Percentiles rank a stretch among this genome's conserved stretches.
phyloP scores from a whole-genome alignment of 2,797 vertebrate species.

The Serranus cabrilla region DNA sequence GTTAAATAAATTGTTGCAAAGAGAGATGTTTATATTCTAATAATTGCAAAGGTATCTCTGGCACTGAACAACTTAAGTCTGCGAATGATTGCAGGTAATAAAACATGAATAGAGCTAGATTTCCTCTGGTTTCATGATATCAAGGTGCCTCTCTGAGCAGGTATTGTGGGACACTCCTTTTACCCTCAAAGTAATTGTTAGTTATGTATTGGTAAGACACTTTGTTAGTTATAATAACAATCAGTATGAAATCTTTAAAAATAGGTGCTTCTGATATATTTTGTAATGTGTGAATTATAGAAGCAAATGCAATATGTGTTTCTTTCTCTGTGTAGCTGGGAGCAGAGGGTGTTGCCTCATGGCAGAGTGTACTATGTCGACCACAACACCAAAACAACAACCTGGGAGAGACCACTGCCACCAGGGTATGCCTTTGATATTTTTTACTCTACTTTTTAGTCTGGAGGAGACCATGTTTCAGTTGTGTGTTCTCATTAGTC shows the following conservation, averaged over 20 bases:
- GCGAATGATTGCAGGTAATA: conserved; percentile 12
- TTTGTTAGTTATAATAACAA: background rate
- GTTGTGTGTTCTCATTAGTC: no score
- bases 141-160: conserved; percentile 1
- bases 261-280: background rate
- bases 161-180: background rate
- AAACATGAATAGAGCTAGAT: background rate
- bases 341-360: conserved; percentile 94
- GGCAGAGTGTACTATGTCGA: conserved; percentile 98
- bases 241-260: background rate
- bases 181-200: background rate
- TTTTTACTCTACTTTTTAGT: background rate
- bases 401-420: conserved; percentile 98
- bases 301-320: background rate
- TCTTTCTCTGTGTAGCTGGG: conserved; percentile 89
- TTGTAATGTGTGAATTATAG: background rate
- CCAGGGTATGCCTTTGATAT: conserved; percentile 87
- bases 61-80: background rate
- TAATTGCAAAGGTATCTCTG: background rate
- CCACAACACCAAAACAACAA: conserved; percentile 99
- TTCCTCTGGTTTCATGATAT: conserved; percentile 10
- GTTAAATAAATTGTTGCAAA: background rate
- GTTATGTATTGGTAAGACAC: background rate
- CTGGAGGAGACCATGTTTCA: no score
- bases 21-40: conserved; percentile 11